phyloP scores from a whole-genome alignment of 2,888 invertebrate genomes.

The Drosophila algonquin region DNA sequence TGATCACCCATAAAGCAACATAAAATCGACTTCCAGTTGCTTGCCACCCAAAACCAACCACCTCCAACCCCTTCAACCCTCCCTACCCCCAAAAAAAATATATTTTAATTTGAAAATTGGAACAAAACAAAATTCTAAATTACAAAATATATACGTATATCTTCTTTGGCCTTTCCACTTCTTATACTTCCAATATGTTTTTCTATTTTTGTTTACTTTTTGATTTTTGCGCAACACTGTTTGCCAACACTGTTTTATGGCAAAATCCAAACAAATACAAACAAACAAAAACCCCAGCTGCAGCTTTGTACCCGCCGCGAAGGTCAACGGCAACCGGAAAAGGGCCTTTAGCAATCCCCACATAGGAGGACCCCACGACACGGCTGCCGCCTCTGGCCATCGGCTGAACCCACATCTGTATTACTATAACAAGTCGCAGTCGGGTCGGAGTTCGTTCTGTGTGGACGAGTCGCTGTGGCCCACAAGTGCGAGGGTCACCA shows the following conservation, averaged over 20 bases:
- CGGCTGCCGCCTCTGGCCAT: conserved; percentile 33
- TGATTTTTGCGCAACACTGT: conserved; percentile 25
- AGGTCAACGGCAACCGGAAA: conserved; percentile 65
- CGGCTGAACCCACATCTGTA: conserved; percentile 62
- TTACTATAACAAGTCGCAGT: conserved; percentile 69
- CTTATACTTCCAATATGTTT: conserved; percentile 49
- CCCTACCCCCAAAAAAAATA: not conserved
- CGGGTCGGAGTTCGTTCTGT: conserved; percentile 78
- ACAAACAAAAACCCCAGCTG: conserved; percentile 44
- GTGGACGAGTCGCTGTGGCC: conserved; percentile 76
- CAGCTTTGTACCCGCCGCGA: conserved; percentile 48
- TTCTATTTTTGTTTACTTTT: conserved; percentile 28
- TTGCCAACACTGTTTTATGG: conserved; percentile 32
- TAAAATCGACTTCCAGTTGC: conserved; percentile 34
- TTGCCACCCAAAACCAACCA: conserved; percentile 6
- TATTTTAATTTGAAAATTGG: conserved; percentile 24
- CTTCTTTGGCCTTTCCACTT: conserved; percentile 42
- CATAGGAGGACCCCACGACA: conserved; percentile 51
- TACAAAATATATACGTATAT: not conserved
- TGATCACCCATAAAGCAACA: conserved; percentile 34
- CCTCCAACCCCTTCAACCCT: not conserved
- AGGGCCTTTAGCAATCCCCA: conserved; percentile 81
- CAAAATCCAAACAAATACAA: conserved; percentile 33
- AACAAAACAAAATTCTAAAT: conserved; percentile 10
- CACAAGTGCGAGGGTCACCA: conserved; percentile 51